Evolutionary conservation across 2,888 invertebrate species (phyloP).

Genomic region (Caenorhabditis virilis): DNA sequence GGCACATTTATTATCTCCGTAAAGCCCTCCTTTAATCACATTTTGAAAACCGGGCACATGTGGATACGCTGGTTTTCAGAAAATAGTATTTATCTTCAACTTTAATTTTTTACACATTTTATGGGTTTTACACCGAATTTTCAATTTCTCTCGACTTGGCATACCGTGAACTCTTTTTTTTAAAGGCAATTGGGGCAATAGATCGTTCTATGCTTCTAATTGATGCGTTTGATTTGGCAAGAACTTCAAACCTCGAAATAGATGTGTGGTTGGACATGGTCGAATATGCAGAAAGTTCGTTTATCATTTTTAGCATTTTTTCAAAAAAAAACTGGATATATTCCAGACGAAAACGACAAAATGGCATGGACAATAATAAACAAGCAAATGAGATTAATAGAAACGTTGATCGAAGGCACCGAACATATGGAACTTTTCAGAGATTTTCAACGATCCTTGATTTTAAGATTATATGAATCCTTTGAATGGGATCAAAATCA

Average conservation of each 20-base stretch:
- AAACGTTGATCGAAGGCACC: slow-evolving; percentile 50
- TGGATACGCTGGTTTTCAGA: no score
- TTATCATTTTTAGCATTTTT: no score
- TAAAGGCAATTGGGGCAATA: slow-evolving; percentile 43
- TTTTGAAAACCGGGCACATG: no score
- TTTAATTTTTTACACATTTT: no score
- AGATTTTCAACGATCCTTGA: slow-evolving; percentile 53
- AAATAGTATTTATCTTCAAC: no score
- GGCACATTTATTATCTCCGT: no score
- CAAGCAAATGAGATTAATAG: slow-evolving; percentile 49
- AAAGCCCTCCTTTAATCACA: no score
- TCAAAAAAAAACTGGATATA: no score
- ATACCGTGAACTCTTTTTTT: no score
- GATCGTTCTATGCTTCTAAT: slow-evolving; percentile 56
- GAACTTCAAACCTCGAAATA: slow-evolving; percentile 47
- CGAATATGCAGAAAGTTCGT: slow-evolving; percentile 49
- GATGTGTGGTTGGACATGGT: slow-evolving; percentile 52
- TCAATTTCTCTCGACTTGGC: no score
- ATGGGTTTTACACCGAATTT: no score
- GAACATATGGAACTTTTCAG: slow-evolving; percentile 42
- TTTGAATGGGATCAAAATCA: slow-evolving; percentile 49
- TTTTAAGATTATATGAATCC: slow-evolving; percentile 51
- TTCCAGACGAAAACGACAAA: slow-evolving; percentile 51
- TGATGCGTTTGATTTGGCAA: slow-evolving; percentile 57
- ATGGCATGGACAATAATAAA: slow-evolving; percentile 55